Conservation (phyloP, 2,113 vertebrate genomes). For the Otolemur garnettii region DNA sequence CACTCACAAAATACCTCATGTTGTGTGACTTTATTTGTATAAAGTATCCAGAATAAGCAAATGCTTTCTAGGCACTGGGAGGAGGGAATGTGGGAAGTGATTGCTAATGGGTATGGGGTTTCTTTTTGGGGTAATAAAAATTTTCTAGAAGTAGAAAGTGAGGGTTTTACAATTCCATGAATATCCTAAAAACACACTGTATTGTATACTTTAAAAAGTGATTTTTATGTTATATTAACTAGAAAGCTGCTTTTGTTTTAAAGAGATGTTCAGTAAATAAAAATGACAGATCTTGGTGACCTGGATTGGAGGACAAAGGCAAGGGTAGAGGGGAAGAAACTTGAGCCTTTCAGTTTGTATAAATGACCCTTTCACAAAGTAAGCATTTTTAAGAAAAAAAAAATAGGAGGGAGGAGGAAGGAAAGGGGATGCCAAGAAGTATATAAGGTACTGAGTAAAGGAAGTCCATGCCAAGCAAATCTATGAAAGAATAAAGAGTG, state of each 20-base stretch:
- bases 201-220: not conserved
- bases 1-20: not conserved
- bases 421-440: not conserved
- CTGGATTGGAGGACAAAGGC: not conserved
- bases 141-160: not conserved
- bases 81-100: not conserved
- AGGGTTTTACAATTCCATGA: not conserved
- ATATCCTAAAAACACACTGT: not conserved
- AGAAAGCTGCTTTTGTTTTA: not conserved
- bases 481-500: not conserved
- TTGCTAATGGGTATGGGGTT: not conserved
- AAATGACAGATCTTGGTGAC: not conserved
- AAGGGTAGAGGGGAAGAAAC: not conserved
- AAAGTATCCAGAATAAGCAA: not conserved
- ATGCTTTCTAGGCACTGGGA: not conserved
- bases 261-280: not conserved
- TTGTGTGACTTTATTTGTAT: not conserved
- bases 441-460: accelerated
- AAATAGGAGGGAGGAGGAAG: not conserved
- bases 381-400: not conserved
- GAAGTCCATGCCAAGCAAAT: not conserved
- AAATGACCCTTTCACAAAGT: not conserved
- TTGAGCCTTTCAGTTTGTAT: not conserved
- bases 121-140: not conserved
- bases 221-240: not conserved